These are phyloP conservation scores for Pogonomyrmex barbatus DNA, from an alignment of 1,140 invertebrate genomes.

Conservation along the genomic window DNA sequence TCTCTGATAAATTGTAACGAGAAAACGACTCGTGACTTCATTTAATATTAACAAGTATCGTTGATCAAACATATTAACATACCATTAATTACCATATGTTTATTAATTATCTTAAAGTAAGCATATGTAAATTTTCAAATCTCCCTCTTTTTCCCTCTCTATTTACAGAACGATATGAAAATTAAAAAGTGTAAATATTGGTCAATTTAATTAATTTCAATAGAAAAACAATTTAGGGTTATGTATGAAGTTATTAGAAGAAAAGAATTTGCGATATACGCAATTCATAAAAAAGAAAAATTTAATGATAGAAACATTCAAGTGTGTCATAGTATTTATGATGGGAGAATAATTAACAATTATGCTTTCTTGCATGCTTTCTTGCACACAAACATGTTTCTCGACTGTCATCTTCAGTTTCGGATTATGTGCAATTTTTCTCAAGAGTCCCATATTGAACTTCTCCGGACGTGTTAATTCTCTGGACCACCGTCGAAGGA, in stretches of 20 bases:
- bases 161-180: neutral
- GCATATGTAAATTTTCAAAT: neutral
- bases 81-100: neutral
- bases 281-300: neutral
- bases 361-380: neutral
- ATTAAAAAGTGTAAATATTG: neutral
- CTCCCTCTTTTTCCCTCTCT: no score
- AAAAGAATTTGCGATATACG: neutral
- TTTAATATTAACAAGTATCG: constrained; percentile 29
- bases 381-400: neutral
- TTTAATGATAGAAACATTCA: neutral
- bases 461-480: constrained; percentile 44
- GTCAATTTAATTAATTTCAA: neutral
- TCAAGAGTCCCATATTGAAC: neutral
- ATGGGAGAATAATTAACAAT: neutral
- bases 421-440: neutral
- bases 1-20: constrained; percentile 61
- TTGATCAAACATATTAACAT: neutral
- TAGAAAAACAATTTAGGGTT: neutral
- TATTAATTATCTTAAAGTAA: neutral
- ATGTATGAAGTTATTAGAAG: neutral
- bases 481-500: neutral
- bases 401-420: neutral
- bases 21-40: constrained; percentile 39
- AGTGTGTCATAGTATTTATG: neutral